These are phyloP conservation scores for Tethya wilhelma DNA, from an alignment of 37 sponge, comb jelly and placozoan genomes.

Conservation along the genomic window DNA sequence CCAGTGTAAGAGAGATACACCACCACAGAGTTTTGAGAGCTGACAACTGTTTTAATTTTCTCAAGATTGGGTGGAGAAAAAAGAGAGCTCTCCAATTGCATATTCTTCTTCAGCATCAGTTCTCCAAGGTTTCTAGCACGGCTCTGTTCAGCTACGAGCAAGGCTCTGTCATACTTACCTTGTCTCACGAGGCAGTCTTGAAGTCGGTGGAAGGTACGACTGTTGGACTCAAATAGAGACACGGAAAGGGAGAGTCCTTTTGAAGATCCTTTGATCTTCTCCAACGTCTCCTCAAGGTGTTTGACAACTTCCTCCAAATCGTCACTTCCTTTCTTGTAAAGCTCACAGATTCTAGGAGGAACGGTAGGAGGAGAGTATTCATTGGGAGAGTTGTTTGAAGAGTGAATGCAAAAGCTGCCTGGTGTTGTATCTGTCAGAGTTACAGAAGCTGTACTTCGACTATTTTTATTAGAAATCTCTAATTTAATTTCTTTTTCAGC, in stretches of 20 bases:
- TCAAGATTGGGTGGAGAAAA: slow-evolving; percentile 37
- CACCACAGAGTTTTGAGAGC: slow-evolving; percentile 22
- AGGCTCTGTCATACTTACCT: slow-evolving; percentile 30
- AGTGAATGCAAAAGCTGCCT: too few species aligned
- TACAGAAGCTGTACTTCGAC: too few species aligned
- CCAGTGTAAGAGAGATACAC: slow-evolving; percentile 69
- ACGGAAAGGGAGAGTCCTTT: slow-evolving; percentile 55
- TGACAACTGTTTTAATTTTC: slow-evolving; percentile 17
- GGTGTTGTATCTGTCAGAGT: too few species aligned
- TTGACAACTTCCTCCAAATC: slow-evolving; percentile 52
- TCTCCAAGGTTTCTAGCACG: slow-evolving; percentile 80
- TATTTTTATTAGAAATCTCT: too few species aligned
- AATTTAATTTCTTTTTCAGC: too few species aligned
- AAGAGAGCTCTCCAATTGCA: not conserved
- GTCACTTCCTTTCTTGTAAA: slow-evolving; percentile 19
- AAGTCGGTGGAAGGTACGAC: slow-evolving; percentile 57
- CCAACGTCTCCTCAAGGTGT: slow-evolving; percentile 40
- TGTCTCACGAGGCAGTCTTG: slow-evolving; percentile 61
- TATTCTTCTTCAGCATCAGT: slow-evolving; percentile 47
- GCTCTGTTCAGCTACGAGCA: slow-evolving; percentile 59
- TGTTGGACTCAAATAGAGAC: slow-evolving; percentile 68
- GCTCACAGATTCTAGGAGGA: slow-evolving; percentile 1
- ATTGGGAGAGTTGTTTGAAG: too few species aligned
- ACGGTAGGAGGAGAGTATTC: too few species aligned
- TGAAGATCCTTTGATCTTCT: slow-evolving; percentile 53